These are phyloP conservation scores for Lota lota DNA, from an alignment of 2,113 vertebrate species.

Conservation along the genomic window DNA sequence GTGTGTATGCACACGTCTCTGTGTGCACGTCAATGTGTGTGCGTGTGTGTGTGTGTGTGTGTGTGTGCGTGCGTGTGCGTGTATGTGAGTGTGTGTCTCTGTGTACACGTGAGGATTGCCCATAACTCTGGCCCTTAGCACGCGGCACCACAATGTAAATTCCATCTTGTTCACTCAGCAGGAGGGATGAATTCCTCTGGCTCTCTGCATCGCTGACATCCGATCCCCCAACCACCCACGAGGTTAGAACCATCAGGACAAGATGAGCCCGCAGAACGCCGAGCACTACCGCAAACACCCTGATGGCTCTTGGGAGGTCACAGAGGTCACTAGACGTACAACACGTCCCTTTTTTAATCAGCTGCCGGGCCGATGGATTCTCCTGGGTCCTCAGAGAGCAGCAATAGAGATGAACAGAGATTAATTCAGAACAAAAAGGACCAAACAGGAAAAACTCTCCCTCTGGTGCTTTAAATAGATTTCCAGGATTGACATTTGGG, in stretches of 20 bases:
- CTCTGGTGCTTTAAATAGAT: too few relatives aligned
- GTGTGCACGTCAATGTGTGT: too few relatives aligned
- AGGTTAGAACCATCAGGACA: neutral
- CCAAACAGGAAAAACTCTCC: too few relatives aligned
- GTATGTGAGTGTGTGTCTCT: neutral
- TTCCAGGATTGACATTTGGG: too few relatives aligned
- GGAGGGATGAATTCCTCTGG: neutral
- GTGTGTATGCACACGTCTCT: too few relatives aligned
- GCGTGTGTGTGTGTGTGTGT: too few relatives aligned
- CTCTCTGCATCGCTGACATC: neutral
- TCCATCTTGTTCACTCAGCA: neutral
- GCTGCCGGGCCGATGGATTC: too few relatives aligned
- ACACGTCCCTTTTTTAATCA: neutral
- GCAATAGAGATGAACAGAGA: too few relatives aligned
- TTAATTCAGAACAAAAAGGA: too few relatives aligned
- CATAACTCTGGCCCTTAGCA: too few relatives aligned
- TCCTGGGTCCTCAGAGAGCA: too few relatives aligned
- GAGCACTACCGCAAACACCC: neutral
- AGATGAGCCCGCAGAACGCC: neutral
- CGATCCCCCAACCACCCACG: neutral
- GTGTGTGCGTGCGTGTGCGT: too few relatives aligned
- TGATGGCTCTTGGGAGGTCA: neutral
- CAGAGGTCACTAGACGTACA: neutral
- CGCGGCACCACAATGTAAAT: slow-evolving; percentile 5
- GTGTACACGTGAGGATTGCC: neutral